Evolutionary conservation across 1,140 invertebrate species (phyloP).

Genomic region (Limonius californicus): DNA sequence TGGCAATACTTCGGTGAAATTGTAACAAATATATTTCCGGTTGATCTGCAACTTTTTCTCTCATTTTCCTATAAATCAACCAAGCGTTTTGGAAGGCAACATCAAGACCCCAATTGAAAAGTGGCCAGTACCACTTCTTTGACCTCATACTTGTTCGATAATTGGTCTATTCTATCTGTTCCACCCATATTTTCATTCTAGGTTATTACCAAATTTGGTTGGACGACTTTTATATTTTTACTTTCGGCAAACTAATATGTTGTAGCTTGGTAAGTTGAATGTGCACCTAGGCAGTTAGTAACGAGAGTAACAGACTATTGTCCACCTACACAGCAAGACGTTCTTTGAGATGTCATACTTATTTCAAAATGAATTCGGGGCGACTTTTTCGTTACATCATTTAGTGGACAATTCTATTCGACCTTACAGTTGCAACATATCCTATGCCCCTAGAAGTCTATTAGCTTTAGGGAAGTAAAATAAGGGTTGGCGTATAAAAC

Average conservation of each 20-base stretch:
- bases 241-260: not conserved
- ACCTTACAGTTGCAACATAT: too few relatives aligned
- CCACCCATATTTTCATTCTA: slow-evolving; percentile 17
- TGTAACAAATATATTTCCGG: not conserved
- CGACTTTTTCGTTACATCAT: not conserved
- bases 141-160: slow-evolving; percentile 7
- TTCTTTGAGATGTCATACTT: not conserved
- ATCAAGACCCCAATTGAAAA: slow-evolving; percentile 5
- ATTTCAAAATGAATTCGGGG: slow-evolving; percentile 1
- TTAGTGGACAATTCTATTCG: not conserved
- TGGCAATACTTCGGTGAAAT: not conserved
- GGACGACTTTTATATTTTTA: not conserved
- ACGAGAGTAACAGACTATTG: not conserved
- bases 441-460: too few relatives aligned
- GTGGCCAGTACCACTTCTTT: slow-evolving; percentile 12
- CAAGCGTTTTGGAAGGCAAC: not conserved
- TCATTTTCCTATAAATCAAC: slow-evolving; percentile 2
- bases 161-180: slow-evolving; percentile 14
- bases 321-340: not conserved
- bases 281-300: not conserved
- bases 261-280: not conserved
- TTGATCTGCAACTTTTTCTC: not conserved
- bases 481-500: too few relatives aligned
- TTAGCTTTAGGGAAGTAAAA: too few relatives aligned
- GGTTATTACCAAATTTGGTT: not conserved